Evolutionary conservation across 1,140 invertebrate genomes (phyloP).

Genomic region (Monochamus saltuarius): DNA sequence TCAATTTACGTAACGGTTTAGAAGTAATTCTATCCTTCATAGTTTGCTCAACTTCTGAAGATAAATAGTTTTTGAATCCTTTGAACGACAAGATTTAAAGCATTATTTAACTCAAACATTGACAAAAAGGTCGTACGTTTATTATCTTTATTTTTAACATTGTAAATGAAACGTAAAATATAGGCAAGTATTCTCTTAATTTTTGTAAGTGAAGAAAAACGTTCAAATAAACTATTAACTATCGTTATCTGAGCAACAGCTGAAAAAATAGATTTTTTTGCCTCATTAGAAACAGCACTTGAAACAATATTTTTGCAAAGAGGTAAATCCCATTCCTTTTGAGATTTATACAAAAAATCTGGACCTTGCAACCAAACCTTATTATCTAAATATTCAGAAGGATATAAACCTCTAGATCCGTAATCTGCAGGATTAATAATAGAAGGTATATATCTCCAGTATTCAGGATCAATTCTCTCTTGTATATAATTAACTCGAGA

Average conservation of each 20-base stretch:
- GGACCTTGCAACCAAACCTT: constrained; percentile 45
- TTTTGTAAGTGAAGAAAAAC: constrained; percentile 1
- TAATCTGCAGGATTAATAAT: constrained; percentile 52
- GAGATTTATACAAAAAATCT: not conserved
- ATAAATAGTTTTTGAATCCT: too few relatives aligned
- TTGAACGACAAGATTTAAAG: too few relatives aligned
- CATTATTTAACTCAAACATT: not conserved
- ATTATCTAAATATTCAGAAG: constrained; percentile 28
- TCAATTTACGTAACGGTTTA: too few relatives aligned
- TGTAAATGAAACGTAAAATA: constrained; percentile 8
- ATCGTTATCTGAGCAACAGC: too few relatives aligned
- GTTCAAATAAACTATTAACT: too few relatives aligned
- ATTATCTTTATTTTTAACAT: not conserved
- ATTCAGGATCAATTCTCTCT: constrained; percentile 31
- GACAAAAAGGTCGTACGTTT: not conserved
- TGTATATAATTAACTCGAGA: constrained; percentile 48
- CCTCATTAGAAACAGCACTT: too few relatives aligned
- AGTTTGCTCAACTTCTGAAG: too few relatives aligned
- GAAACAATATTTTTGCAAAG: too few relatives aligned
- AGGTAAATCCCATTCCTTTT: not conserved
- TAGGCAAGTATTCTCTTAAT: constrained; percentile 1
- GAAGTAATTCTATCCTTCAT: too few relatives aligned
- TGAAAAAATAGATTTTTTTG: too few relatives aligned
- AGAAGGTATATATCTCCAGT: constrained; percentile 48
- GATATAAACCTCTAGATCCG: constrained; percentile 46